Base-by-base conservation (phyloP, 2,888 invertebrate genomes). In the Lysandra coridon region DNA sequence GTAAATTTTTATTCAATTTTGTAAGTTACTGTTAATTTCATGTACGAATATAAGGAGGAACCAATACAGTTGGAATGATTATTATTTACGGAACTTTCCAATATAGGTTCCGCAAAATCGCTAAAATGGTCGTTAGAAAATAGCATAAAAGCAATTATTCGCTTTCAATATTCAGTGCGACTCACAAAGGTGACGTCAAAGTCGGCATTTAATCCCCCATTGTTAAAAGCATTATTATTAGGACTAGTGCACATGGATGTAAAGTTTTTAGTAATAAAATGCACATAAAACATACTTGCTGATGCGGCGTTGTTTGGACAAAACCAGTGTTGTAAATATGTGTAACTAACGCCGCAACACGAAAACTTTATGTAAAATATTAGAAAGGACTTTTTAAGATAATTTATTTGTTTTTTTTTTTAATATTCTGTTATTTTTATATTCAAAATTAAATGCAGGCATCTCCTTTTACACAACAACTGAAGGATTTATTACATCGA, bases 141-240 rank as follows among this genome's bases (percentile, higher is more conserved):
- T 17, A 23, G 17, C 33, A 69, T 17, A 69, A 69, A 69, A 69
- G 69, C 69, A 69, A 69, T 69, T 69, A 69, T 69, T 37, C 33
- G 69, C 33, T 17, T 69, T 33, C 33, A 69, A 69, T 69, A 33
- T 37, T 33, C 33, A 69, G 30, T 69, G 17, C 12, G 33, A 33
- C 33, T 69, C 69, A 37, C 33, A 69, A 69, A 33, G 69, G 33
- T 69, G 69, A 69, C 69, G 69, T 30, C 64, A 23, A 64, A 64
- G 69, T 37, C 69, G 33, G 17, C 33, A 37, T 37, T 69, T 33
- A 69, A 69, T 69, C 4, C 69, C 69, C 33, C 30, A 33, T 69
- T 33, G 14, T 64, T 37, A 1, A 37, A 69, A 37, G 12, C 14
- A n/a, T 74, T 7, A 74, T 74, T 74, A 37, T 74, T 10, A 12